phyloP scores from a whole-genome alignment of 2,797 vertebrate species.

The Mastacembelus armatus region DNA sequence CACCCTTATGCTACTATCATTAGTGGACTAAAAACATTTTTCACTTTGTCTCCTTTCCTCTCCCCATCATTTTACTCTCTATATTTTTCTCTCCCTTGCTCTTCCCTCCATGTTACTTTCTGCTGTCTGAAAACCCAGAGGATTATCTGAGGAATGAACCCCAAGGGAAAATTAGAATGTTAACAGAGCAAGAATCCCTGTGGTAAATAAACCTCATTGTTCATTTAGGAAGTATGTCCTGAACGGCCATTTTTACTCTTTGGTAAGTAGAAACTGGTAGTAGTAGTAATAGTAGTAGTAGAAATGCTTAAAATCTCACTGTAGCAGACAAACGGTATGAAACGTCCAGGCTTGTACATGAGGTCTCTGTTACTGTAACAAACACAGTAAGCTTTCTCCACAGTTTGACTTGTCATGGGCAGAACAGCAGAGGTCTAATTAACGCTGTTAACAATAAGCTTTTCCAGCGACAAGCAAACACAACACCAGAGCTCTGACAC shows the following conservation, averaged over 20 bases:
- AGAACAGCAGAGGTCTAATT: neutral
- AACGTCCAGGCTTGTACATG: neutral
- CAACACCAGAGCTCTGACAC: neutral
- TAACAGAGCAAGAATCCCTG: conserved; percentile 37
- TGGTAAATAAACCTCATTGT: conserved; percentile 52
- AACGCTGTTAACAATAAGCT: neutral
- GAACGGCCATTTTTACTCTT: conserved; percentile 17
- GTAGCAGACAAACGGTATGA: neutral
- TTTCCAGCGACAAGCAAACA: neutral
- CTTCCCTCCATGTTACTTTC: conserved; percentile 1
- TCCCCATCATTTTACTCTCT: neutral
- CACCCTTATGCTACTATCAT: neutral
- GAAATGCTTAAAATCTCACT: neutral
- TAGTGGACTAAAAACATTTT: neutral
- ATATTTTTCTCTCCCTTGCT: conserved; percentile 7
- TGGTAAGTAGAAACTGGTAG: neutral
- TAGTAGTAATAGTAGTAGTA: too few relatives aligned
- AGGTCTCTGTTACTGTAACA: neutral
- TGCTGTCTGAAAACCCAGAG: conserved; percentile 25
- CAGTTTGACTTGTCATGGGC: neutral
- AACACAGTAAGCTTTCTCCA: neutral
- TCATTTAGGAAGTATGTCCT: conserved; percentile 37
- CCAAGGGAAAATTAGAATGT: conserved; percentile 50
- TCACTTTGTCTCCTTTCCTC: neutral
- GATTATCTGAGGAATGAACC: conserved; percentile 58